Evolutionary conservation across 1,140 invertebrate genomes (phyloP).

Genomic region (Monochamus saltuarius): DNA sequence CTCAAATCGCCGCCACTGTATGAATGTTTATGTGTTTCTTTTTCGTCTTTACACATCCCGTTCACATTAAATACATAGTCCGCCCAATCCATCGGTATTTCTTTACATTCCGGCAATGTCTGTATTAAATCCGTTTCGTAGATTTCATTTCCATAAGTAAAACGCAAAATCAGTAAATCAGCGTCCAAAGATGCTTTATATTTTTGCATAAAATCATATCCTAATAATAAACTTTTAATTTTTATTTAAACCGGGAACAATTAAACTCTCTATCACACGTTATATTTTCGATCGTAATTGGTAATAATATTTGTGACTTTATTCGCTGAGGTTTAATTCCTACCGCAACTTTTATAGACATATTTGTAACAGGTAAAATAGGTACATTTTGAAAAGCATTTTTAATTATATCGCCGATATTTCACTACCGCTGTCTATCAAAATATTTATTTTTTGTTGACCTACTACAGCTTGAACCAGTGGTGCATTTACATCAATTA

Average conservation of each 20-base stretch:
- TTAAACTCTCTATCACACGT: not conserved
- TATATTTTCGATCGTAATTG: not conserved
- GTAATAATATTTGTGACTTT: conserved; percentile 5
- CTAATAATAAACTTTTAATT: conserved; percentile 3
- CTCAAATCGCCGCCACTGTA: not conserved
- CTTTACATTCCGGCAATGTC: no score
- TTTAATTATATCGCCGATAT: conserved; percentile 1
- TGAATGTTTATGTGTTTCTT: not conserved
- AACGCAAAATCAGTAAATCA: not conserved
- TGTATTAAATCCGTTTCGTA: not conserved
- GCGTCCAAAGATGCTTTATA: not conserved
- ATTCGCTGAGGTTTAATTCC: not conserved
- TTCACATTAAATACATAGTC: not conserved
- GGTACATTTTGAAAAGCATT: conserved; percentile 1
- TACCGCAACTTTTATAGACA: no score
- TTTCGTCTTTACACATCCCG: not conserved
- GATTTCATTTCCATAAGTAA: not conserved
- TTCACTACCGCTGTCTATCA: conserved; percentile 1
- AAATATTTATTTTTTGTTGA: not conserved
- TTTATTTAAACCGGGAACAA: conserved; percentile 1
- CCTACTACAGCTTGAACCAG: not conserved
- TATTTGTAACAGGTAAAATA: not conserved
- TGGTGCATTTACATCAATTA: not conserved
- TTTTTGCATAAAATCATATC: not conserved
- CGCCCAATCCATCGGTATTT: no score